Conservation (phyloP, 1,140 invertebrate genomes). For the Prorops nasuta region DNA sequence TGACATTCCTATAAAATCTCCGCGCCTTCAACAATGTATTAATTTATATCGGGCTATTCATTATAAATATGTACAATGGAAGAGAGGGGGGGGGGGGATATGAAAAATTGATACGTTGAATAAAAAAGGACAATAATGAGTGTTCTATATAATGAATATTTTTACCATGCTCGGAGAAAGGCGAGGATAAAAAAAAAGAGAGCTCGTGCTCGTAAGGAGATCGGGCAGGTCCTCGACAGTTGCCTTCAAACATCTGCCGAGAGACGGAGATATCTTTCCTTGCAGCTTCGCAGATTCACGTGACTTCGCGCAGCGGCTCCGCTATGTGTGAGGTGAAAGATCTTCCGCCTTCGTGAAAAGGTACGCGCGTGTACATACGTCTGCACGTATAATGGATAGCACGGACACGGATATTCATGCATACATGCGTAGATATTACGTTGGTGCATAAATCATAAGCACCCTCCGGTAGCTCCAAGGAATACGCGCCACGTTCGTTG, state of each 20-base stretch:
- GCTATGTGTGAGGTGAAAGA: conserved; percentile 12
- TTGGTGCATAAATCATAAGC: conserved; percentile 44
- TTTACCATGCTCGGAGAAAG: no score
- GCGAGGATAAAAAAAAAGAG: background rate
- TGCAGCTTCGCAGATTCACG: conserved; percentile 22
- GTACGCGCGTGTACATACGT: background rate
- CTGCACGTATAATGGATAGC: background rate
- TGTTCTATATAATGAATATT: no score
- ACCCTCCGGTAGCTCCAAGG: conserved; percentile 34
- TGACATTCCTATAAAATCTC: no score
- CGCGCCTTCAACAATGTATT: no score
- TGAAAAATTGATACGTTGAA: no score
- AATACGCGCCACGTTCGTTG: conserved; percentile 35
- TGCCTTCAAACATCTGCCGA: conserved; percentile 40
- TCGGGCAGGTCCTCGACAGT: conserved; percentile 34
- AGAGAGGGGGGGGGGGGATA: no score
- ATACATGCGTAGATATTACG: conserved; percentile 14
- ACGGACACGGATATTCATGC: conserved; percentile 5
- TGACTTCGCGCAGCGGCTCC: conserved; percentile 14
- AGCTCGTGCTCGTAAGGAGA: background rate
- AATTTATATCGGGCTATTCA: no score
- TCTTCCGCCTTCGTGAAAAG: background rate
- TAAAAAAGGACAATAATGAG: no score
- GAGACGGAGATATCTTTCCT: conserved; percentile 31
- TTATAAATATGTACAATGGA: no score